Conservation (phyloP, 2,113 vertebrate genomes). For the Zapus hudsonius region DNA sequence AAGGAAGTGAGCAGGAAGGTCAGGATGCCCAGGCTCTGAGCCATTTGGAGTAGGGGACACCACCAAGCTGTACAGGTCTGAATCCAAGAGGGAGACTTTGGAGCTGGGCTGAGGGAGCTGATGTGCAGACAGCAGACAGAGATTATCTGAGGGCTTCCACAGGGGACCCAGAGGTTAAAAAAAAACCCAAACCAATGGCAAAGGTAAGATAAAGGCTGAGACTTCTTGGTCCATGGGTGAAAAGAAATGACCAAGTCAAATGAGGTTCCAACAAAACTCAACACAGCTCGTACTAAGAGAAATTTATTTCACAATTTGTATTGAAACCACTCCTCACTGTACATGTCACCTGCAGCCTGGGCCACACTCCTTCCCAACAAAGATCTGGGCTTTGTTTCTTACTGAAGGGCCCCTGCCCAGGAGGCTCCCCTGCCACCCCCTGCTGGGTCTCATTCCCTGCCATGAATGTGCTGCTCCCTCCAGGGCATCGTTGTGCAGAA, state of each 20-base stretch:
- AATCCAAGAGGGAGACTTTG: not conserved
- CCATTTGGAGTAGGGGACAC: no score
- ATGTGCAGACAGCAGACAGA: rapidly evolving
- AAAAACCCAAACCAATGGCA: not conserved
- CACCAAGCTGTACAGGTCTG: rapidly evolving
- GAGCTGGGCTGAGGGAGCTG: not conserved
- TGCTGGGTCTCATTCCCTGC: not conserved
- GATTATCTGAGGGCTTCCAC: no score
- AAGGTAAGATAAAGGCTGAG: not conserved
- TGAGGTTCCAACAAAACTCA: rapidly evolving
- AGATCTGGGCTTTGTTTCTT: not conserved
- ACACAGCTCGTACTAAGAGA: rapidly evolving
- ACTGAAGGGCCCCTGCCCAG: not conserved
- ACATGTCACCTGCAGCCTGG: not conserved
- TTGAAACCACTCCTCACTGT: not conserved
- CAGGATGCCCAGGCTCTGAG: rapidly evolving
- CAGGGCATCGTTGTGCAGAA: not conserved
- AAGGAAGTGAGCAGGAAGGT: not conserved
- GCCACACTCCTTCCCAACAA: not conserved
- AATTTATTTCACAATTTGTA: rapidly evolving
- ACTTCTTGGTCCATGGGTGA: no score
- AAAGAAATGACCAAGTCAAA: not conserved
- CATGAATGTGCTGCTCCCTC: not conserved
- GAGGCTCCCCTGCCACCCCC: not conserved
- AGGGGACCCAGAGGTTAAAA: rapidly evolving